These are phyloP conservation scores for Leistus spinibarbis DNA, from an alignment of 2,888 invertebrate genomes.

Conservation along the genomic window DNA sequence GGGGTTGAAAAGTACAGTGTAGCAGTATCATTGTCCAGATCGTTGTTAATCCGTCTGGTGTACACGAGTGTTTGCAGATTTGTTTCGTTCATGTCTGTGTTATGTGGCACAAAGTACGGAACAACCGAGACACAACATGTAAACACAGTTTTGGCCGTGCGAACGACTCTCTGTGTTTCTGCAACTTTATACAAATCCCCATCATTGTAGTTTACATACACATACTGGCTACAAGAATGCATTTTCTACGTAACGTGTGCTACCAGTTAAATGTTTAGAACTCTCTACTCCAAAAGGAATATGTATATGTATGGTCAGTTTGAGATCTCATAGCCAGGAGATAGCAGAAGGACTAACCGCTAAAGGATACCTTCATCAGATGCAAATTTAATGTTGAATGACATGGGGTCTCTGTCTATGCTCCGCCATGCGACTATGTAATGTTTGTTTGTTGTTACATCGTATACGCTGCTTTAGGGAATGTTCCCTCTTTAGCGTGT, in stretches of 20 bases:
- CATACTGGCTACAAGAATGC: not conserved
- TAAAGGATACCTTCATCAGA: too few relatives aligned
- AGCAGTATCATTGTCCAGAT: not conserved
- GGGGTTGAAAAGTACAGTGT: not conserved
- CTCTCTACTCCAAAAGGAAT: too few relatives aligned
- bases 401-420: too few relatives aligned
- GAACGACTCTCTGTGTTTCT: not conserved
- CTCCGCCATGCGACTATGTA: too few relatives aligned
- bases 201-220: not conserved
- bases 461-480: too few relatives aligned
- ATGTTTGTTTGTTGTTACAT: too few relatives aligned
- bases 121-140: not conserved
- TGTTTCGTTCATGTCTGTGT: not conserved
- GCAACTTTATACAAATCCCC: not conserved
- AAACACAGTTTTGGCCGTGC: not conserved
- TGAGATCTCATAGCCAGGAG: too few relatives aligned
- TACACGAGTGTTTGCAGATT: not conserved
- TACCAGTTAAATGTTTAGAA: not conserved
- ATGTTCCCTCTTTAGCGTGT: too few relatives aligned
- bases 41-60: not conserved
- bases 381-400: too few relatives aligned
- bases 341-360: too few relatives aligned
- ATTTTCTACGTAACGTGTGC: not conserved
- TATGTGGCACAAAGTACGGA: not conserved
- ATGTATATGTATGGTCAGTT: too few relatives aligned